Conservation (phyloP, 2,888 invertebrate genomes). For the Stenoptilia bipunctidactyla region DNA sequence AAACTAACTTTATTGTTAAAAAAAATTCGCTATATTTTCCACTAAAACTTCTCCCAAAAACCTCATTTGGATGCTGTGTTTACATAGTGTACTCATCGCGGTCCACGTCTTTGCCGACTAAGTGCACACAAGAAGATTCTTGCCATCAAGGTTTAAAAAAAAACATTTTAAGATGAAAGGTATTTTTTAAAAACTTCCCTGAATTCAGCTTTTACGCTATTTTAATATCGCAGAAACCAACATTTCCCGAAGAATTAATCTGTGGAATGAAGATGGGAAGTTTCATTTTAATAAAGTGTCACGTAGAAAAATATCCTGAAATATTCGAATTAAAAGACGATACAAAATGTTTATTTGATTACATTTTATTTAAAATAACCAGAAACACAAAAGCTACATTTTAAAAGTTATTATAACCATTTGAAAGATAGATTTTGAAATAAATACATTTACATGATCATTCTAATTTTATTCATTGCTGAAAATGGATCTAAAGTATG, state of each 20-base stretch:
- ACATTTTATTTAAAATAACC: neutral
- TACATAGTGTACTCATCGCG: slow-evolving; percentile 40
- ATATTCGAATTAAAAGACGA: neutral
- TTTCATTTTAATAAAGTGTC: neutral
- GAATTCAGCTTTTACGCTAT: neutral
- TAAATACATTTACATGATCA: too few relatives aligned
- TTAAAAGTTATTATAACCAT: too few relatives aligned
- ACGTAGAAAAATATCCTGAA: neutral
- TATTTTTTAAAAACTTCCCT: neutral
- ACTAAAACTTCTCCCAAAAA: slow-evolving; percentile 21
- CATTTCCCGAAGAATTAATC: neutral
- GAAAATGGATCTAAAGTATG: too few relatives aligned
- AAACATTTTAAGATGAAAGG: slow-evolving; percentile 5
- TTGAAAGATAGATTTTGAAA: too few relatives aligned
- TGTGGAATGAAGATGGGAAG: neutral
- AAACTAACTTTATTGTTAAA: too few relatives aligned
- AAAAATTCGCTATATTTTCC: slow-evolving; percentile 13
- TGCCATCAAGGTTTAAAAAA: slow-evolving; percentile 33
- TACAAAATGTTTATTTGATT: neutral
- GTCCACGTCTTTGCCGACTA: slow-evolving; percentile 33
- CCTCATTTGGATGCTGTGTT: slow-evolving; percentile 51
- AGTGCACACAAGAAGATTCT: slow-evolving; percentile 37
- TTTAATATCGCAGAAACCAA: neutral
- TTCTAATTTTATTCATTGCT: too few relatives aligned
- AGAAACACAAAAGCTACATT: neutral